These are phyloP conservation scores for Pipa parva DNA, from an alignment of 2,113 vertebrate species.

Conservation along the genomic window DNA sequence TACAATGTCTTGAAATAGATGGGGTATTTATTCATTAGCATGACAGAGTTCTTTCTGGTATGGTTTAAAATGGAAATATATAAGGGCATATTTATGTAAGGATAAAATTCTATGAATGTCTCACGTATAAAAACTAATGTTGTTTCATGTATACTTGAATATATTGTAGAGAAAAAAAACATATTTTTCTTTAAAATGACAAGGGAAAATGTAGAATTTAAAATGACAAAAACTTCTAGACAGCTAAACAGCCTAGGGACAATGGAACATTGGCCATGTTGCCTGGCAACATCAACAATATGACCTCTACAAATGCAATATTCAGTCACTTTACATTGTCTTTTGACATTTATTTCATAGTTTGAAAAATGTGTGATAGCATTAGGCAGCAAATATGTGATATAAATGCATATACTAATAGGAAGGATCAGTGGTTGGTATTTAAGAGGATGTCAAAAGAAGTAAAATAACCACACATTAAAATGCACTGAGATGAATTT, in stretches of 20 bases:
- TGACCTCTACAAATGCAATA: constrained; percentile 38
- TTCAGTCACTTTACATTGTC: constrained; percentile 37
- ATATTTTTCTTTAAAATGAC: constrained; percentile 3
- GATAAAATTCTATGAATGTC: background rate
- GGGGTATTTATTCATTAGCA: too few species aligned
- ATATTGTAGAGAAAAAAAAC: background rate
- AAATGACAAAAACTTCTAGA: constrained; percentile 19
- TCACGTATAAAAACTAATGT: background rate
- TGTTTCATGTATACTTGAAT: background rate
- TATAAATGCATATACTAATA: constrained; percentile 9
- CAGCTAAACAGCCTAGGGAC: constrained; percentile 31
- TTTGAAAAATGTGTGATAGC: constrained; percentile 23
- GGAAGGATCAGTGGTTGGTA: background rate
- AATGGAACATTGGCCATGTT: constrained; percentile 28
- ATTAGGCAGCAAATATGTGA: constrained; percentile 19
- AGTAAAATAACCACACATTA: background rate
- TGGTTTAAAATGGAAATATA: too few species aligned
- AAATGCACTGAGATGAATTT: background rate
- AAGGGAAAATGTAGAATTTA: constrained; percentile 24
- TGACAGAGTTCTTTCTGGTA: too few species aligned
- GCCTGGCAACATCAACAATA: constrained; percentile 40
- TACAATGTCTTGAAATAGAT: too few species aligned
- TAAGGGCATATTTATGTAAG: too few species aligned
- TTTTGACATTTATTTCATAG: constrained; percentile 34
- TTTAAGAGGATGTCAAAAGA: too few species aligned